Percentiles rank a stretch among this genome's conserved stretches.
These are phyloP conservation scores for Cryptus viduatorius DNA, from an alignment of 2,888 invertebrate species.

Conservation along the genomic window DNA sequence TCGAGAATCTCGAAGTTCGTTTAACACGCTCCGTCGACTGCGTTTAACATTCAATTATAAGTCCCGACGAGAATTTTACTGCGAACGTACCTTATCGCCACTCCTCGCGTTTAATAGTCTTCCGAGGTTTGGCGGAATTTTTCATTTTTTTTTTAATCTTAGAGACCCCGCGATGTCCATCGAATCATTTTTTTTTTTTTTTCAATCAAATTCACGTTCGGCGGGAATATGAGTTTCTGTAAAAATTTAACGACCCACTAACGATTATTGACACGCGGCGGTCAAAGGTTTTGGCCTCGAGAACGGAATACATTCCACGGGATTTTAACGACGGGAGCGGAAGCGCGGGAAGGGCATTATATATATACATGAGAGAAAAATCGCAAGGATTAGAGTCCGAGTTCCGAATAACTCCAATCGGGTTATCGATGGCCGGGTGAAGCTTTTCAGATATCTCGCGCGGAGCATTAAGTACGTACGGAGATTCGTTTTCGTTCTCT, in stretches of 20 bases:
- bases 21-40: not conserved
- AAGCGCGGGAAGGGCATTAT: not conserved
- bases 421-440: slow-evolving; percentile 49
- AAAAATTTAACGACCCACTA: slow-evolving; percentile 16
- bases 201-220: slow-evolving; percentile 15
- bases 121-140: not conserved
- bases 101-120: slow-evolving; percentile 12
- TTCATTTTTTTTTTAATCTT: slow-evolving; percentile 12
- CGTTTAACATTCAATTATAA: slow-evolving; percentile 23
- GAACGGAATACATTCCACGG: not conserved
- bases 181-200: not conserved
- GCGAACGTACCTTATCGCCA: slow-evolving; percentile 22
- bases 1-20: not conserved
- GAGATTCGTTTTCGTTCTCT: slow-evolving; percentile 47
- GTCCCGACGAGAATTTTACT: slow-evolving; percentile 12
- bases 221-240: not conserved
- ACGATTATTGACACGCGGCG: slow-evolving; percentile 18
- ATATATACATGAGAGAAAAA: slow-evolving; percentile 43
- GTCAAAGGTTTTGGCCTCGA: slow-evolving; percentile 30
- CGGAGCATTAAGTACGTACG: slow-evolving; percentile 19
- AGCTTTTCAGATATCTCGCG: slow-evolving; percentile 24
- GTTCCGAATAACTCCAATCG: slow-evolving; percentile 41
- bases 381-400: slow-evolving; percentile 48
- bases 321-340: slow-evolving; percentile 31
- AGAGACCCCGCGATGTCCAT: not conserved